Base-by-base conservation (phyloP, 1,140 invertebrate genomes). In the Drosophila melanica region DNA sequence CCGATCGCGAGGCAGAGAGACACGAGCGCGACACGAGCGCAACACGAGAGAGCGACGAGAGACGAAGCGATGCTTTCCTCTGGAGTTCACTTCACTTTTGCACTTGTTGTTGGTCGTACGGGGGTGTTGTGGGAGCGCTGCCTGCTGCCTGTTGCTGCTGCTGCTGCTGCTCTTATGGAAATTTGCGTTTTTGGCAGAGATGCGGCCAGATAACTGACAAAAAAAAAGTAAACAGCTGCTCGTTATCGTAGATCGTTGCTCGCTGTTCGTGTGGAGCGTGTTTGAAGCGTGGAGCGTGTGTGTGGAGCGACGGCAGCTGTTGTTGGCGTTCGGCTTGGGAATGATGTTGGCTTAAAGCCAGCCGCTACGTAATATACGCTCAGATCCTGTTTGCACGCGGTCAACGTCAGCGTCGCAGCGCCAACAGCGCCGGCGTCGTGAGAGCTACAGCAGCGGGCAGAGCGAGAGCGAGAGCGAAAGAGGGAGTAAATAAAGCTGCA, bases 271-370 rank as follows among this genome's bases (percentile, higher is more conserved):
- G 44, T 39, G 47, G 58, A 50, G 42, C 51, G 73, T 71, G 67
- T 47, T 72, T 76, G 55, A 63, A 59, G 75, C 54, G 50, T 42
- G 57, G 44, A 58, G 44, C 65, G 48, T 55, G 57, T 47, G n/a
- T 62, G 50, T 63, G 48, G 58, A 60, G 64, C 77, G 81, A 68
- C 79, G 51, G 63, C 73, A 58, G 69, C 63, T 72, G 73, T 77
- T 84, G 78, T 69, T 73, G 80, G 67, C 70, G 72, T 74, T 87
- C 81, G 80, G 77, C 72, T 87, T 72, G 71, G 81, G 68, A 90
- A 86, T 90, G 87, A 86, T 90, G 87, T 90, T 90, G 87, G 86
- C 81, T 90, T 86, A 87, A 90, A 90, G 82, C 79, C 77, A 67
- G 70, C 53, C 66, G 81, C 87, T 80, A 90, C 87, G 87, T 90